These are phyloP conservation scores for Cephus runcator DNA, from an alignment of 2,888 invertebrate genomes.

Conservation along the genomic window DNA sequence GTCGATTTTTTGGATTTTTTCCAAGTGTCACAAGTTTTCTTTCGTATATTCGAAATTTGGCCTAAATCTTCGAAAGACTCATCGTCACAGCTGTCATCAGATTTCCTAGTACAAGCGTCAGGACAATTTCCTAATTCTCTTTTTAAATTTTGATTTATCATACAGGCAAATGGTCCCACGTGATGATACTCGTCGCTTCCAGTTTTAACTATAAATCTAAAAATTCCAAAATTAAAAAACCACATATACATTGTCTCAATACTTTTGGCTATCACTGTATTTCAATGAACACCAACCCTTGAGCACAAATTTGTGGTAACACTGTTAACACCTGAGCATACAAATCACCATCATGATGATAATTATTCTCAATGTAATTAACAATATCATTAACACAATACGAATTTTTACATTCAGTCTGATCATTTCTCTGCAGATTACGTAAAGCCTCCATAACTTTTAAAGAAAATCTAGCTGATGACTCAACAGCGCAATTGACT, in stretches of 20 bases:
- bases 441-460: conserved; percentile 50
- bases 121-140: too few species aligned
- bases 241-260: too few species aligned
- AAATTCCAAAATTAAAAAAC: neutral
- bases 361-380: conserved; percentile 36
- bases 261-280: too few species aligned
- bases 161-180: conserved; percentile 34
- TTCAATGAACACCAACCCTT: conserved; percentile 40
- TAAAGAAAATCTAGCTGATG: conserved; percentile 41
- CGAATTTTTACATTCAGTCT: conserved; percentile 8
- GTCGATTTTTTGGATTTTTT: too few species aligned
- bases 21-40: too few species aligned
- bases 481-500: conserved; percentile 25
- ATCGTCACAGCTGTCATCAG: too few species aligned
- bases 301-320: conserved; percentile 38
- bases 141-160: neutral
- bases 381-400: conserved; percentile 39
- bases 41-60: too few species aligned
- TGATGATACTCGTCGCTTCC: conserved; percentile 33
- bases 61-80: too few species aligned
- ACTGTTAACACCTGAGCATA: conserved; percentile 47
- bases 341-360: conserved; percentile 42
- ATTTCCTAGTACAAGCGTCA: too few species aligned
- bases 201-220: conserved; percentile 37
- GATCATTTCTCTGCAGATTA: conserved; percentile 26